Evolutionary conservation across 2,888 invertebrate species (phyloP).

Genomic region (Drosophila diplacantha): DNA sequence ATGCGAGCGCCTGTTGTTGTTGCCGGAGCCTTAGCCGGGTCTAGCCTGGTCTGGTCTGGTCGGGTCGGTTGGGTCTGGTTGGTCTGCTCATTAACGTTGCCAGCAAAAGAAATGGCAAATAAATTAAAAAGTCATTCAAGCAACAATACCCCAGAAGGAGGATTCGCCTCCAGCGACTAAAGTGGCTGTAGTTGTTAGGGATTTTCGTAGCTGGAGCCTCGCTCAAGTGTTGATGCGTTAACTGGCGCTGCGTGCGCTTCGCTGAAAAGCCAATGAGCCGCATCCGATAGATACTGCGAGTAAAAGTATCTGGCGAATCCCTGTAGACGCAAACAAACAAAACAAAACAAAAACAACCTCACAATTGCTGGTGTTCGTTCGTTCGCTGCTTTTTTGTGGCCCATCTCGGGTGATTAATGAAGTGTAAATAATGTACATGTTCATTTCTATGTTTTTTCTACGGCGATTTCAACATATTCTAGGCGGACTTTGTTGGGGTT

Average conservation of each 20-base stretch:
- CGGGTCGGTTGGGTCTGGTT: conserved; percentile 41
- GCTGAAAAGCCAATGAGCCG: conserved; percentile 70
- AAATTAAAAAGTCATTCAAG: conserved; percentile 73
- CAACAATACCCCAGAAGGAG: conserved; percentile 60
- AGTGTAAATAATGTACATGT: conserved; percentile 70
- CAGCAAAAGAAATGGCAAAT: conserved; percentile 69
- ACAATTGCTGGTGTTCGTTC: conserved; percentile 38
- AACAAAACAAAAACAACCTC: conserved; percentile 48
- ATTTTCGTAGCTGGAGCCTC: conserved; percentile 35
- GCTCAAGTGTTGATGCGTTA: conserved; percentile 71
- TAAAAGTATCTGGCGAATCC: conserved; percentile 54
- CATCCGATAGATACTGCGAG: conserved; percentile 47
- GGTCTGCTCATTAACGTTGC: conserved; percentile 67
- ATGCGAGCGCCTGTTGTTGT: conserved; percentile 52
- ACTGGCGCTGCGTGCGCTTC: conserved; percentile 70
- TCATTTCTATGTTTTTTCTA: conserved; percentile 45
- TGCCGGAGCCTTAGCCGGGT: conserved; percentile 26
- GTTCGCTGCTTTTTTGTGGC: conserved; percentile 45
- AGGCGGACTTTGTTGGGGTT: conserved; percentile 37
- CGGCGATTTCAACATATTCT: conserved; percentile 67
- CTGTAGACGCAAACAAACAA: conserved; percentile 23
- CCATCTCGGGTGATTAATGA: conserved; percentile 68
- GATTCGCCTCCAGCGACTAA: conserved; percentile 38
- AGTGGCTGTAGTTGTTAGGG: conserved; percentile 21
- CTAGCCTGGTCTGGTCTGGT: conserved; percentile 18